Evolutionary conservation across 2,113 vertebrate species (phyloP), one percentile per base, ranked within the genome.

Genomic region (Myocastor coypus): DNA sequence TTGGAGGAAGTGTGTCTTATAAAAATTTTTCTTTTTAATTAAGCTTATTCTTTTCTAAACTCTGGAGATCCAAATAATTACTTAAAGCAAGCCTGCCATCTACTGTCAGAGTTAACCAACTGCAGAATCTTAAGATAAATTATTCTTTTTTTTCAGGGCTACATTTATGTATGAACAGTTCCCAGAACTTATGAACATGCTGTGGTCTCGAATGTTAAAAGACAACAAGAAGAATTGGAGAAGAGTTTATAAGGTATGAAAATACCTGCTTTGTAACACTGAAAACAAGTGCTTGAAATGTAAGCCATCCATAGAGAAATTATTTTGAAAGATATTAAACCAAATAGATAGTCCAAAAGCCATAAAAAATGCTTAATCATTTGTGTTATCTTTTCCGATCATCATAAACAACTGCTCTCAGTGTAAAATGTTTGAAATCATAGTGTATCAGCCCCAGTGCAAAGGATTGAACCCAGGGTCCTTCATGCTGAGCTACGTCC

Each of bases 181-280:
- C 97, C 99, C 99, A 94, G 99, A 99, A 96, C 99, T 99, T 94
- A 99, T 99, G 99, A 99, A 99, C 98, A 99, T 99, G 99, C 98
- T 99, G 97, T 99, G 99, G 99, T 98, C 98, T 83, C 98, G 99
- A 97, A 99, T 99, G 99, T 98, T 99, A 98, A 99, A 99, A 98
- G 99, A 99, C 97, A 99, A 99, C 98, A 99, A 99, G 98, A 99
- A 99, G 98, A 99, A 99, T 97, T 99, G 99, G 99, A 99, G 99
- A 96, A 99, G 99, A 99, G 99, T 99, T 98, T 99, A 99, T 98
- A 99, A 99, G 99, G 99, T 99, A 96, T 97, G 98, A 94, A 24
- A 55, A 64, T 95, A 14, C 94, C 94, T 97, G 59, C 40, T 90
- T 95, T 73, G 42, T 22, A 55, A 87, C 80, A 30, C 64, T 91